A percentile compares a stretch with the other conserved stretches of the same genome.
Evolutionary conservation across 2,797 vertebrate genomes (phyloP).

Genomic region (Glyptemys insculpta): DNA sequence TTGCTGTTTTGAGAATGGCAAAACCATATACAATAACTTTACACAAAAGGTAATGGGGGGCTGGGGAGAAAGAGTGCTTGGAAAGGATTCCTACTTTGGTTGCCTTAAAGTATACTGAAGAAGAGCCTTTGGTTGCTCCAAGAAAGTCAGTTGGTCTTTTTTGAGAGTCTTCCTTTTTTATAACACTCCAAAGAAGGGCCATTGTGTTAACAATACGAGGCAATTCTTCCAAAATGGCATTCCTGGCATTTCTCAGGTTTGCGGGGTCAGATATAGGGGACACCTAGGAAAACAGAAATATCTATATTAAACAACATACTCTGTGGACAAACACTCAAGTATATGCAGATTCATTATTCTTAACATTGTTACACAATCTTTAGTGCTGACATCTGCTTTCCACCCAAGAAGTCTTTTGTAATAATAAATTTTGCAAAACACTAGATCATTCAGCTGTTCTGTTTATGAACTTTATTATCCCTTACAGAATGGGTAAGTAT

Average conservation of each 20-base stretch:
- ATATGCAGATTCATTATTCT: neutral
- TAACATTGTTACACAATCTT: neutral
- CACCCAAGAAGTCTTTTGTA: neutral
- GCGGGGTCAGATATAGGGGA: slow-evolving; percentile 80
- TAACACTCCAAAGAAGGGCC: slow-evolving; percentile 91
- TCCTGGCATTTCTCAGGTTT: slow-evolving; percentile 91
- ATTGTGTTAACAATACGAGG: slow-evolving; percentile 91
- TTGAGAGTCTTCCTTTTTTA: slow-evolving; percentile 88
- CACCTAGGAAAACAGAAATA: slow-evolving; percentile 67
- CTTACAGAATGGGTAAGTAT: neutral
- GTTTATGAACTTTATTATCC: neutral
- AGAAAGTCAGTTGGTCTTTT: slow-evolving; percentile 85
- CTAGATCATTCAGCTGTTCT: neutral
- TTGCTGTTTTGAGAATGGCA: neutral
- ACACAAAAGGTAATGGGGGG: neutral
- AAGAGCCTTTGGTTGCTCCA: slow-evolving; percentile 84
- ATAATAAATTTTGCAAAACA: neutral
- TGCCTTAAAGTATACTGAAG: slow-evolving; percentile 94
- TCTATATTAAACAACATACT: neutral
- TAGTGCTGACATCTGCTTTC: neutral
- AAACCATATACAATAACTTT: neutral
- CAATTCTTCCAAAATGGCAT: slow-evolving; percentile 92
- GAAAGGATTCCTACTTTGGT: slow-evolving; percentile 86
- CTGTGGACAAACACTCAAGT: neutral
- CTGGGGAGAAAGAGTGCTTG: neutral